These are phyloP conservation scores for Stenolophus ochropezus DNA, from an alignment of 2,888 invertebrate species.

Conservation along the genomic window DNA sequence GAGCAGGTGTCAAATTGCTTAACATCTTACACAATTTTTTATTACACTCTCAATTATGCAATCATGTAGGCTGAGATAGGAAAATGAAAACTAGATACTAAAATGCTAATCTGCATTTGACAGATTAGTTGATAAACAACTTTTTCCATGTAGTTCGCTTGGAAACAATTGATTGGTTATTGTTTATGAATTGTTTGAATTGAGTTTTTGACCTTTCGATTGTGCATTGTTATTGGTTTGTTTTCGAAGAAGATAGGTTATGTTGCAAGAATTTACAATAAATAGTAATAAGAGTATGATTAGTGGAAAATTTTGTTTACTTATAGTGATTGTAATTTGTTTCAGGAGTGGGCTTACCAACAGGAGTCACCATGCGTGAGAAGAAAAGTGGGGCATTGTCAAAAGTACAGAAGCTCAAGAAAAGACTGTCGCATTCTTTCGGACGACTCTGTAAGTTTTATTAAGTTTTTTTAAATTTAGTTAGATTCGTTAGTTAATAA, in stretches of 20 bases:
- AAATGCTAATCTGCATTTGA: conserved; percentile 6
- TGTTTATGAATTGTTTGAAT: not conserved
- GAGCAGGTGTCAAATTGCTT: conserved; percentile 5
- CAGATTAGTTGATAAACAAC: not conserved
- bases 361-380: conserved; percentile 93
- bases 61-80: conserved; percentile 4
- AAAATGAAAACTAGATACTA: not conserved
- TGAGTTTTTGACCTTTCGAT: not conserved
- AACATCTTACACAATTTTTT: conserved; percentile 19
- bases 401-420: conserved; percentile 95
- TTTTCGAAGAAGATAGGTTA: not conserved
- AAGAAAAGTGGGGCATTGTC: conserved; percentile 94
- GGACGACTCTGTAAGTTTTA: conserved; percentile 93
- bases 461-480: not conserved
- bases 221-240: not conserved
- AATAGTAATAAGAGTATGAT: not conserved
- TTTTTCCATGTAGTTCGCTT: too few species aligned
- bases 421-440: conserved; percentile 96
- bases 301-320: not conserved
- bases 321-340: conserved; percentile 63
- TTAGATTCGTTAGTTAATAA: too few species aligned
- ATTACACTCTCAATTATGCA: conserved; percentile 15
- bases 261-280: not conserved
- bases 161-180: conserved; percentile 20
- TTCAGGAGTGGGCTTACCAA: conserved; percentile 72